Evolutionary conservation across 1,140 invertebrate species (phyloP).

Genomic region (Sesamia nonagrioides): DNA sequence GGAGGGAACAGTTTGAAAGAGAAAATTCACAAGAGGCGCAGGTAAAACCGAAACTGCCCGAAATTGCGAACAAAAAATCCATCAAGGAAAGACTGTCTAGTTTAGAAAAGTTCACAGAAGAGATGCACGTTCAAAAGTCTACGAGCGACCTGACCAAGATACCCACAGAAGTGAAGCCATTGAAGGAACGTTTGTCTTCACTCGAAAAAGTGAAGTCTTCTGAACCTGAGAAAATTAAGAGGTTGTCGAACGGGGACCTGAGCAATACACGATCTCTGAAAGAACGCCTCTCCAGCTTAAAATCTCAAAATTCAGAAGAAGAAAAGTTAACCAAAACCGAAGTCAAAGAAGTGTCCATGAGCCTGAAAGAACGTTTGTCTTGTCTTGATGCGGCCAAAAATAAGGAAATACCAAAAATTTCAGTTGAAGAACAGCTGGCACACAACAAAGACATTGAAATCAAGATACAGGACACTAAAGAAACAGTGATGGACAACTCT

Average conservation of each 20-base stretch:
- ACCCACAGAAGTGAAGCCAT: conserved; percentile 89
- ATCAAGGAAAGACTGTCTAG: conserved; percentile 91
- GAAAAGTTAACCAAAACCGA: conserved; percentile 80
- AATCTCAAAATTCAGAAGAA: conserved; percentile 87
- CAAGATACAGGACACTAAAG: conserved; percentile 69
- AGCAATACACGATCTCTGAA: conserved; percentile 85
- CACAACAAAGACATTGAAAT: conserved; percentile 71
- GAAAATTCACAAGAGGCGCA: conserved; percentile 85
- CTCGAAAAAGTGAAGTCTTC: conserved; percentile 89
- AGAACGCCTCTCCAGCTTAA: conserved; percentile 88
- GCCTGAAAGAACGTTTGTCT: conserved; percentile 88
- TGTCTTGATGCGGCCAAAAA: conserved; percentile 86
- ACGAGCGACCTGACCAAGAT: conserved; percentile 86
- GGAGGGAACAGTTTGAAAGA: conserved; percentile 94
- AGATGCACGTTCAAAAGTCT: conserved; percentile 79
- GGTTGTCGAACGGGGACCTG: conserved; percentile 86
- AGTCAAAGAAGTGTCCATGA: conserved; percentile 85
- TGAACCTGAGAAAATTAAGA: conserved; percentile 85
- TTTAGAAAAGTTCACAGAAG: conserved; percentile 88
- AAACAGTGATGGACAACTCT: conserved; percentile 75
- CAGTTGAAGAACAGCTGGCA: conserved; percentile 78
- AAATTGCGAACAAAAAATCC: conserved; percentile 89
- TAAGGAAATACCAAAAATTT: conserved; percentile 85
- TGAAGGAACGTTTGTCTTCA: conserved; percentile 89
- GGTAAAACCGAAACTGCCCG: conserved; percentile 87